Evolutionary conservation across 2,888 invertebrate species (phyloP), one percentile per base, ranked within the genome.

Genomic region (Thymelicus sylvestris): DNA sequence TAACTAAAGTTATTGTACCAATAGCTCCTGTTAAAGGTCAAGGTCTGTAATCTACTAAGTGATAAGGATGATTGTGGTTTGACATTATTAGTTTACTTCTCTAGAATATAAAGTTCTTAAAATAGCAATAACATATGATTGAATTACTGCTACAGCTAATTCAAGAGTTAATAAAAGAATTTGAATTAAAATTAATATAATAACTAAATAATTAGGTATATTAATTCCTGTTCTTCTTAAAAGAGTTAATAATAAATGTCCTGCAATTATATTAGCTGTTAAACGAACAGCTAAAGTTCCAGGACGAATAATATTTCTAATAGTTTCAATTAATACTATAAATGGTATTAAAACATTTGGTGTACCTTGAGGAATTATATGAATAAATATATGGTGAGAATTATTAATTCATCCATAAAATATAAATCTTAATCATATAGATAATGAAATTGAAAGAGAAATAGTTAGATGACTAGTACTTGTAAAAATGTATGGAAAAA

Each of bases 251-350:
- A 96, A 77, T 87, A 96, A 83, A 85, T 96, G 96, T 0, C 96
- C 96, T 24, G 96, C 96, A 93, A 96, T 96, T 95, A 96, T 96
- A 93, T 96, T 96, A n/a, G 96, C 96, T 6, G 95, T 94, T 92
- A 96, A 82, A 75, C 96, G 96, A 72, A 97, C 94, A 0, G 95
- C 95, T 91, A 96, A 87, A 4, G 96, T 96, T 85, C 95, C 90
- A 0, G 96, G 96, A 12, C 96, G 96, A 87, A 96, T 96, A 76
- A 96, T 78, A 91, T 96, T 96, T 79, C 96, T 96, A 89, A 96
- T 95, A 50, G 95, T 94, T 95, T 96, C 96, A 95, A 96, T 96
- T 87, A 95, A 85, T 7, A 96, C 96, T 94, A 96, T 96, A 92
- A 96, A 96, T 41, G 96, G 95, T 90, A 96, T 96, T 81, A 96